Evolutionary conservation across 1,140 invertebrate species (phyloP), one percentile per base, ranked within the genome.

Genomic region (Listronotus bonariensis): DNA sequence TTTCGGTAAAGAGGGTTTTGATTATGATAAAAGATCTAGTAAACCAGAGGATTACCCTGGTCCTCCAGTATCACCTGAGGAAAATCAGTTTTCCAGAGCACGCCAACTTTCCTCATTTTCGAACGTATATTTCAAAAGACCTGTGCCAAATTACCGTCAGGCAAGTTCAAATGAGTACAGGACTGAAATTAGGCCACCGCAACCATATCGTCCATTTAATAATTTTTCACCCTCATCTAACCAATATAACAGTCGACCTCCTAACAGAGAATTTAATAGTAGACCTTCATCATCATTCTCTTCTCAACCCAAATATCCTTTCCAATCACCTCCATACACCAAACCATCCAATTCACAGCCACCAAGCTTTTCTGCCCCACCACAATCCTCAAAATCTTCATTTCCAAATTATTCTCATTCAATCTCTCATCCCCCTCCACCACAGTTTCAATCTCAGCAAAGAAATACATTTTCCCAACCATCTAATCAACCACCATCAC

Each of bases 1-100:
- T 26, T 91, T 92, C 68, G 89, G 88, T 9, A 86, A 85, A 41
- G 85, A 88, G 68, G 77, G 81, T 49, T 81, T 85, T 49, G 79
- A 82, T 65, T 81, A 82, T 56, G 76, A 82, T 6, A 83, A 83
- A 41, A 76, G 83, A 67, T 82, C 83, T 41, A 78, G 82, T 42
- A 74, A 74, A 67, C 64, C 70, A 11, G 70, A 74, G 40, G 73
- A 74, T 46, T 69, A 67, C 20, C 59, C 64, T 32, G 62, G 61
- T 18, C 53, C 60, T 51, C 38, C 26, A 10, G 42, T 82, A 76
- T 79, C 81, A 71, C 85, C 85, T 41, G 82, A 85, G 14, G 81
- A 82, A 43, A 82, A 84, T 38, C 67, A 71, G 26, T 53, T 84
- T 61, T 85, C 85, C 11, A 71, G 75, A 66, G 72, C 68, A 48